phyloP scores from a whole-genome alignment of 1,140 invertebrate species.

The Uloborus diversus region DNA sequence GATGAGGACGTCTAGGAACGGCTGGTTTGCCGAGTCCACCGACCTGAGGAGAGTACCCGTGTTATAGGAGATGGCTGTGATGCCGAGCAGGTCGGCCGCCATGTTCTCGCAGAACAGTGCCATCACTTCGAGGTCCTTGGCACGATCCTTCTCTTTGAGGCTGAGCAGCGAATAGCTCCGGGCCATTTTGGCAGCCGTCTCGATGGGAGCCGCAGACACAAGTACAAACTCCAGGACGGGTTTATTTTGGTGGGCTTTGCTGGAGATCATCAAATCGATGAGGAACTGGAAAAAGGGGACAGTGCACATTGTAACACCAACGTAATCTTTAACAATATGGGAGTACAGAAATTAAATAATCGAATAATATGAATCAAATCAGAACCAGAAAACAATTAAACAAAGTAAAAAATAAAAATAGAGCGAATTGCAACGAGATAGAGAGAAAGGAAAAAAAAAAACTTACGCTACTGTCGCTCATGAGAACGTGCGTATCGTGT shows the following conservation, averaged over 20 bases:
- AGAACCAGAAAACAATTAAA: too few species aligned
- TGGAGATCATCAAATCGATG: slow-evolving; percentile 98
- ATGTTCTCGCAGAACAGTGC: slow-evolving; percentile 96
- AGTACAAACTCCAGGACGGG: slow-evolving; percentile 97
- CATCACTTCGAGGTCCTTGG: slow-evolving; percentile 93
- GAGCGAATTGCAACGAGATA: too few species aligned
- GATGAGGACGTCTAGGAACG: slow-evolving; percentile 96
- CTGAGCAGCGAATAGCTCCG: slow-evolving; percentile 82
- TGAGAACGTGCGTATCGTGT: slow-evolving; percentile 94
- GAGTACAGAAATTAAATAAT: not conserved
- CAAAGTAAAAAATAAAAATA: too few species aligned
- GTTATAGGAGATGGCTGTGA: slow-evolving; percentile 92
- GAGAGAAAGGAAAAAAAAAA: too few species aligned
- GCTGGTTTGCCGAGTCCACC: slow-evolving; percentile 88
- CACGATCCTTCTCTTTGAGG: slow-evolving; percentile 90
- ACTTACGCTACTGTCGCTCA: slow-evolving; percentile 90
- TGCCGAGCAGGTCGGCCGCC: slow-evolving; percentile 93
- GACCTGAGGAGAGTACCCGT: slow-evolving; percentile 90
- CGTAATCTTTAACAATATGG: not conserved
- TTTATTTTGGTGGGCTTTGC: slow-evolving; percentile 94
- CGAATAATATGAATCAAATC: not conserved
- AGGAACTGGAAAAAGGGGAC: slow-evolving; percentile 77
- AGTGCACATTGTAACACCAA: not conserved
- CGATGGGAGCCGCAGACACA: slow-evolving; percentile 95
- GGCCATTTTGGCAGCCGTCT: slow-evolving; percentile 97